Conservation (phyloP, 2,797 vertebrate genomes). For the Champsocephalus esox region DNA sequence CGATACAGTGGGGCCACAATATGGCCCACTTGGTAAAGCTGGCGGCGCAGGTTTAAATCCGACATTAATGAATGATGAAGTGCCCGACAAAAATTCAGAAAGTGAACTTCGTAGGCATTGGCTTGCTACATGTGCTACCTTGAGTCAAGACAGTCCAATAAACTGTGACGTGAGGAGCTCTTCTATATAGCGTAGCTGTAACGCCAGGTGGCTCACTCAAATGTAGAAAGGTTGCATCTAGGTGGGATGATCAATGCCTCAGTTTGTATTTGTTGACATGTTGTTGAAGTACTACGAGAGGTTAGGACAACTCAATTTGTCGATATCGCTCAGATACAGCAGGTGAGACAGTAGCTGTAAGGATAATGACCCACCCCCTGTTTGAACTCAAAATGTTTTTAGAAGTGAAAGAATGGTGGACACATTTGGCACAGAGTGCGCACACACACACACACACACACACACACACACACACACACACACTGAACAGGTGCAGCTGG, state of each 20-base stretch:
- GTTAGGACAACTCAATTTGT: background rate
- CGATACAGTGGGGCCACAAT: too few relatives aligned
- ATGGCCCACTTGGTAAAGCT: too few relatives aligned
- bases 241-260: background rate
- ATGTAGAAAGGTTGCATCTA: too few relatives aligned
- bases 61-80: too few relatives aligned
- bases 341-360: background rate
- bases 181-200: background rate
- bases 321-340: background rate
- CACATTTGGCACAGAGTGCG: conserved; percentile 44
- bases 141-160: background rate
- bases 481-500: conserved; percentile 78
- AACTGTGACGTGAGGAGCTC: background rate
- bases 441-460: conserved; percentile 55
- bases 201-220: too few relatives aligned
- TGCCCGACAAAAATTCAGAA: background rate
- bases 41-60: too few relatives aligned
- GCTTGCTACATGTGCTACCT: too few relatives aligned
- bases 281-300: background rate
- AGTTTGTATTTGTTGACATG: background rate
- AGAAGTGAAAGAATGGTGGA: conserved; percentile 31
- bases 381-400: conserved; percentile 31
- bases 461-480: conserved; percentile 57
- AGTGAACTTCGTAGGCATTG: background rate
- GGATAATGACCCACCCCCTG: background rate